These are phyloP conservation scores for Peribatodes rhomboidaria DNA, from an alignment of 2,888 invertebrate genomes.

Conservation along the genomic window DNA sequence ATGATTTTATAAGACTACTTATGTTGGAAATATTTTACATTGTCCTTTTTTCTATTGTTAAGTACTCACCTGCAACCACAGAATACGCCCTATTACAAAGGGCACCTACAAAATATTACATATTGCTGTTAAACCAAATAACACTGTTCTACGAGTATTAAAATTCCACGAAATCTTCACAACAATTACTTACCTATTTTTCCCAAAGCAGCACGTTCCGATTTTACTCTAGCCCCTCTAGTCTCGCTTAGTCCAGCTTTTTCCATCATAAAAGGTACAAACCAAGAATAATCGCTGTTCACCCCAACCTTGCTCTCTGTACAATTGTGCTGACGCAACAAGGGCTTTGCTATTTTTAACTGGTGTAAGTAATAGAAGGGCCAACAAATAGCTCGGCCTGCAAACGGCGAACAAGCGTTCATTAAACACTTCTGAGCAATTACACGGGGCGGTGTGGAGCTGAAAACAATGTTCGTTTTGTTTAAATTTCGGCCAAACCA, in stretches of 20 bases:
- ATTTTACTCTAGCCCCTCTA: constrained; percentile 39
- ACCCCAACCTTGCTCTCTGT: constrained; percentile 26
- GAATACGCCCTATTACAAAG: too few species aligned
- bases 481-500: constrained; percentile 57
- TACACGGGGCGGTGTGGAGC: constrained; percentile 61
- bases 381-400: constrained; percentile 39
- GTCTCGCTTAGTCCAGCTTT: constrained; percentile 42
- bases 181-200: not conserved
- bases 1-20: too few species aligned
- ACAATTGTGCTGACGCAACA: constrained; percentile 38
- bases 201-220: constrained; percentile 32
- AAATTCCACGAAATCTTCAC: not conserved
- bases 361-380: constrained; percentile 33
- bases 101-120: too few species aligned
- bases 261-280: constrained; percentile 44
- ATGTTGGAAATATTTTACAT: too few species aligned
- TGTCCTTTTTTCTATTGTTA: too few species aligned
- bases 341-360: constrained; percentile 42
- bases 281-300: constrained; percentile 45
- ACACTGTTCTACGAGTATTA: not conserved
- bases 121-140: too few species aligned
- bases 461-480: constrained; percentile 67
- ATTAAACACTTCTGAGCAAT: constrained; percentile 78
- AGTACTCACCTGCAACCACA: too few species aligned
- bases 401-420: constrained; percentile 72